Evolutionary conservation across 1,140 invertebrate genomes (phyloP).

Genomic region (Pachyrhynchus sulphureomaculatus): DNA sequence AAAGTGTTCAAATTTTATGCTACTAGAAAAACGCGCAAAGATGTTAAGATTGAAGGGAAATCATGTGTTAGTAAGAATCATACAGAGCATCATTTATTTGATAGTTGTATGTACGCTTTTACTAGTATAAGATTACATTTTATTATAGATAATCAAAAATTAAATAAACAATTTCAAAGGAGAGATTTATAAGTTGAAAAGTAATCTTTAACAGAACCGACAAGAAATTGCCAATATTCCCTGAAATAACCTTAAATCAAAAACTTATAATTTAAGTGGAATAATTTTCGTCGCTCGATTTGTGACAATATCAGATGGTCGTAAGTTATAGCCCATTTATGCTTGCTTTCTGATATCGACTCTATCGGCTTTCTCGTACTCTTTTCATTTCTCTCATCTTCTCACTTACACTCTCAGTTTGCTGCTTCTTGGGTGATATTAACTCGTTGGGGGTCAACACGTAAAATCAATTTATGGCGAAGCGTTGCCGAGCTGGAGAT

Average conservation of each 20-base stretch:
- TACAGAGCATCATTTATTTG: too few species aligned
- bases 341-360: conserved; percentile 26
- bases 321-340: conserved; percentile 29
- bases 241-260: conserved; percentile 7
- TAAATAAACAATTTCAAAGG: too few species aligned
- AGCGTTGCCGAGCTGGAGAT: conserved; percentile 20
- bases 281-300: conserved; percentile 31
- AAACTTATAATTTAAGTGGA: conserved; percentile 15
- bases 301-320: conserved; percentile 35
- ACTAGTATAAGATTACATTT: too few species aligned
- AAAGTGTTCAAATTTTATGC: too few species aligned
- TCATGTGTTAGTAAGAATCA: too few species aligned
- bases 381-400: not conserved
- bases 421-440: conserved; percentile 23
- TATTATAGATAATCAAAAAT: too few species aligned
- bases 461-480: conserved; percentile 36
- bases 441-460: conserved; percentile 34
- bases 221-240: too few species aligned
- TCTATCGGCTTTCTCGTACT: conserved; percentile 5
- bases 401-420: not conserved
- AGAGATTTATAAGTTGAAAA: too few species aligned
- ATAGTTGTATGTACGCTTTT: too few species aligned
- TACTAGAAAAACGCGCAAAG: too few species aligned
- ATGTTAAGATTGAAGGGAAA: too few species aligned
- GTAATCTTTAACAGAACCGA: too few species aligned